Evolutionary conservation across 2,888 invertebrate genomes (phyloP), one percentile per base, ranked within the genome.

Genomic region (Oscheius sp.): DNA sequence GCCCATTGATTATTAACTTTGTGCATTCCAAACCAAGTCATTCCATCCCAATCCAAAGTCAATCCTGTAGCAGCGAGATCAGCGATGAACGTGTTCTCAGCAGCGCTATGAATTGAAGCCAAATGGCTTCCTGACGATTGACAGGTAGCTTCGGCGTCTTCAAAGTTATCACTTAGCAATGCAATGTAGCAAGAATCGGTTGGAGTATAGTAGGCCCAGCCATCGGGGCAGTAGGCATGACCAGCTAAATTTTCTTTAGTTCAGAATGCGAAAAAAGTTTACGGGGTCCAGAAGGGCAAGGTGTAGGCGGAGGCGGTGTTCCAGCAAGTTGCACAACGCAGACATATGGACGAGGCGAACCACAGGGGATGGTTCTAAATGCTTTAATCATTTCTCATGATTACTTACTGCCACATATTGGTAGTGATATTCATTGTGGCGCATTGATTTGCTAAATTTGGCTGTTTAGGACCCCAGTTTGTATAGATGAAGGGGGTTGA

Each of bases 121-220:
- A 67, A 32, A 22, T 67, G 57, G 14, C 24, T 33, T 2, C 59
- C 57, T n/a, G 49, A 38, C 1, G 57, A 20, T 14, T 47, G 47
- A 22, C 67, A 67, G 8, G 49, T 59, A 26, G 47, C 41, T 22
- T 67, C 67, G 8, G 67, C 57, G 24, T 59, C 41, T 26, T 64
- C 51, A 26, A 24, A 64, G 22, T 51, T 51, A 41, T 64, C 54
- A 33, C 44, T 64, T n/a, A 62, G 24, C 1, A 62, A 36, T 5
- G 49, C 28, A 38, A 57, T 65, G 65, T 67, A 67, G 67, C 67
- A 67, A n/a, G 61, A 49, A 20, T 67, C 61, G 2, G 67, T 67
- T 4, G 33, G 28, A 14, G 57, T 50, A 41, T 38, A 67, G 32
- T 62, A 67, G 26, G 59, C 14, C 67, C 67, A 67, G 12, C 67